Evolutionary conservation across 2,797 vertebrate genomes (phyloP).

Genomic region (Macropodus opercularis): DNA sequence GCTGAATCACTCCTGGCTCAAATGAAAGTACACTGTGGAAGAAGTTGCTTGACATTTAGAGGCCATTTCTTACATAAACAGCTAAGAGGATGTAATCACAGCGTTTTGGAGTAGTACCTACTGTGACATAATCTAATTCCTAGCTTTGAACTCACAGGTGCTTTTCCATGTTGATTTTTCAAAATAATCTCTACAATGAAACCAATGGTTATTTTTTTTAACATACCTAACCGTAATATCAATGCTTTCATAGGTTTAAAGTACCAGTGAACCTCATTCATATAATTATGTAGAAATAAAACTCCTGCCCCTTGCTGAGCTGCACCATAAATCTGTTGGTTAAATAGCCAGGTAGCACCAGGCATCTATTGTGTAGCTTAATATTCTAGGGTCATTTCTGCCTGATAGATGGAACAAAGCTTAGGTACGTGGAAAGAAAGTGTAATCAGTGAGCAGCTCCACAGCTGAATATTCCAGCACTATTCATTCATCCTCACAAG

Average conservation of each 20-base stretch:
- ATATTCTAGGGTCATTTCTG: constrained; percentile 31
- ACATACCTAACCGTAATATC: no score
- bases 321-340: constrained; percentile 29
- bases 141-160: constrained; percentile 17
- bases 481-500: constrained; percentile 39
- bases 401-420: constrained; percentile 36
- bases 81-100: not conserved
- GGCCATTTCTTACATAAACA: constrained; percentile 31
- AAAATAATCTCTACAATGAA: not conserved
- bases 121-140: constrained; percentile 13
- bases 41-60: constrained; percentile 23
- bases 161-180: not conserved
- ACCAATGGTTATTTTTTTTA: not conserved
- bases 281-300: constrained; percentile 12
- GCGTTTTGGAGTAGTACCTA: constrained; percentile 20
- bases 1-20: constrained; percentile 48
- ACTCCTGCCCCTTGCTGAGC: constrained; percentile 2
- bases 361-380: constrained; percentile 37
- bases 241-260: constrained; percentile 12
- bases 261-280: not conserved
- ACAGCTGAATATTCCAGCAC: constrained; percentile 26
- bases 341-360: constrained; percentile 38
- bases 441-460: constrained; percentile 31
- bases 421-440: constrained; percentile 61
- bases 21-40: constrained; percentile 27